Percentiles rank a stretch among this genome's conserved stretches.
These are phyloP conservation scores for Druon quercuslanigerum DNA, from an alignment of 1,140 invertebrate genomes.

Conservation along the genomic window DNA sequence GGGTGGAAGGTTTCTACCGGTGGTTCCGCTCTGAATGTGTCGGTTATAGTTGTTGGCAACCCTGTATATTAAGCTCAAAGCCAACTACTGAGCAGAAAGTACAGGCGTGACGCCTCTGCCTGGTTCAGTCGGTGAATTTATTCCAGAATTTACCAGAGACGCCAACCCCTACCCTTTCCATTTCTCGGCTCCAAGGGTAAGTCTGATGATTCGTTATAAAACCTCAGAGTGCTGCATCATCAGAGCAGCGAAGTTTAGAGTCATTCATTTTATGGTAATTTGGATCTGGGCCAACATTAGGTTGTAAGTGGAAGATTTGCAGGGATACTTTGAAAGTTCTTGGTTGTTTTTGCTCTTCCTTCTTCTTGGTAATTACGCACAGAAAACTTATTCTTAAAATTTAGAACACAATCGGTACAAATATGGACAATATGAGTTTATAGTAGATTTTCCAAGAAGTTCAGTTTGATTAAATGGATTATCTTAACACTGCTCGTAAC, in stretches of 20 bases:
- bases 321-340: background rate
- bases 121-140: background rate
- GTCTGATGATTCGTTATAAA: conserved; percentile 21
- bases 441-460: no score
- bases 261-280: conserved; percentile 26
- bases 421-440: no score
- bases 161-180: background rate
- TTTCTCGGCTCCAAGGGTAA: background rate
- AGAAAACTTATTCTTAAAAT: no score
- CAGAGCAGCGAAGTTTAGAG: background rate
- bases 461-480: no score
- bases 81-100: conserved; percentile 21
- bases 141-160: conserved; percentile 4
- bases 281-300: background rate
- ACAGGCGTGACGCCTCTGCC: background rate
- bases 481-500: no score
- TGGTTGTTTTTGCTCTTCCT: background rate
- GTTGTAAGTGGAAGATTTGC: background rate
- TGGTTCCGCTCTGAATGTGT: conserved; percentile 34
- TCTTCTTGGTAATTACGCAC: no score
- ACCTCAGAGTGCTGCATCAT: conserved; percentile 13
- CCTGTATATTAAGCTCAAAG: conserved; percentile 21
- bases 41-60: conserved; percentile 22
- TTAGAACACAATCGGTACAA: no score
- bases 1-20: conserved; percentile 50